Evolutionary conservation across 1,140 invertebrate genomes (phyloP), one percentile per base, ranked within the genome.

Genomic region (Platorchestia sp.): DNA sequence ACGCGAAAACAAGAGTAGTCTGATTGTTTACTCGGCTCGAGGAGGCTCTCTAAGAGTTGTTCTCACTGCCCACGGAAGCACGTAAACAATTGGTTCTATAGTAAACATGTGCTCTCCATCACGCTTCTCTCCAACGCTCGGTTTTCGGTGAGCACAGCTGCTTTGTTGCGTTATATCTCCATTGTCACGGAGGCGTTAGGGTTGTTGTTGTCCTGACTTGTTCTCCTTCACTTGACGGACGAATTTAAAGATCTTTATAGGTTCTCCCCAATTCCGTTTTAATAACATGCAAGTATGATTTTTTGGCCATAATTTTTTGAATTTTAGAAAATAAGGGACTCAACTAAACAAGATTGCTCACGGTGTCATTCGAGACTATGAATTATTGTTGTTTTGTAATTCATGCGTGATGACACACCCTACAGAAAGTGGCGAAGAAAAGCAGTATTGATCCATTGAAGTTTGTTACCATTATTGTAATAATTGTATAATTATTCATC

Each of bases 31-130:
- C 91, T 40, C 43, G 43, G 3, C 91, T 27, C 43, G 40, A 93
- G 91, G 45, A 93, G 91, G 45, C 43, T 45, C 91, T 93, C 44
- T 44, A 93, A 44, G 91, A 93, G 91, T 93, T 93, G 91, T 93
- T 93, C 91, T 93, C 91, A 47, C 91, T 44, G 45, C 91, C 91
- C 91, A 93, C 91, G 40, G 91, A 44, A 40, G 43, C 41, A 47
- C 36, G 43, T 93, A 93, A 93, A 93, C 91, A 93, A 93, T 93
- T 93, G 91, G 43, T 47, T 45, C 43, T 45, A 47, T 93, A 47
- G 91, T 93, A 93, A 93, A 93, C 91, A 93, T 44, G 45, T n/a
- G 91, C 14, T 45, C 91, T 93, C 45, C 10, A 19, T 6, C 19
- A 41, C 44, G 19, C 89, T 22, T 91, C 89, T 91, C 89, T 42